phyloP scores from a whole-genome alignment of 2,797 vertebrate species.

The Monodelphis domestica region DNA sequence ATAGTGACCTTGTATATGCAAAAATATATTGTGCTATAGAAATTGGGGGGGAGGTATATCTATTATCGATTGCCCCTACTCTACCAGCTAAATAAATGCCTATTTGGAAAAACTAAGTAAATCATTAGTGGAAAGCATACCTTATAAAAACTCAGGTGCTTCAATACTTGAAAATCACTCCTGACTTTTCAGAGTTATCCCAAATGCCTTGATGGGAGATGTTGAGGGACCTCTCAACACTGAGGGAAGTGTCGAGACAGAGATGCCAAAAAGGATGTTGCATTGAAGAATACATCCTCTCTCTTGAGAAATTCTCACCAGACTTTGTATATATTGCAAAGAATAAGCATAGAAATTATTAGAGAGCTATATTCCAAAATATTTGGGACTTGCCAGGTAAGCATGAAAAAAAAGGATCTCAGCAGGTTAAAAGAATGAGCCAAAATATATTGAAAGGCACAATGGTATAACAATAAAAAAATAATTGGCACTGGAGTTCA shows the following conservation, averaged over 20 bases:
- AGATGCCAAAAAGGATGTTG: background rate
- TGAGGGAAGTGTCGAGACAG: background rate
- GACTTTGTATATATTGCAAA: background rate
- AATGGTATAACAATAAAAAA: background rate
- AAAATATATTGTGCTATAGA: background rate
- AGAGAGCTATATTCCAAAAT: background rate
- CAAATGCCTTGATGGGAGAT: background rate
- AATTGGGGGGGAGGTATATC: too few relatives aligned
- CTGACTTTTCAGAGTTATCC: background rate
- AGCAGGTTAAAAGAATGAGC: background rate
- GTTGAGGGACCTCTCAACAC: too few relatives aligned
- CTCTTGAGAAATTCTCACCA: background rate
- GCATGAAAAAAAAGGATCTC: background rate
- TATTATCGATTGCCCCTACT: background rate
- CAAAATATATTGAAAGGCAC: background rate
- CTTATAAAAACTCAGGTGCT: background rate
- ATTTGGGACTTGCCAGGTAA: background rate
- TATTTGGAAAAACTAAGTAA: background rate
- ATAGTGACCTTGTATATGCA: background rate
- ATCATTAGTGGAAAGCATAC: background rate
- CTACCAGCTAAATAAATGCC: background rate
- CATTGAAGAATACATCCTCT: background rate
- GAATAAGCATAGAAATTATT: background rate
- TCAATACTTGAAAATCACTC: background rate
- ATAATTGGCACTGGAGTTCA: too few relatives aligned